A percentile compares a stretch with the other conserved stretches of the same genome.
Conservation (phyloP, 2,888 invertebrate species). For the Philhelius pedissequus region DNA sequence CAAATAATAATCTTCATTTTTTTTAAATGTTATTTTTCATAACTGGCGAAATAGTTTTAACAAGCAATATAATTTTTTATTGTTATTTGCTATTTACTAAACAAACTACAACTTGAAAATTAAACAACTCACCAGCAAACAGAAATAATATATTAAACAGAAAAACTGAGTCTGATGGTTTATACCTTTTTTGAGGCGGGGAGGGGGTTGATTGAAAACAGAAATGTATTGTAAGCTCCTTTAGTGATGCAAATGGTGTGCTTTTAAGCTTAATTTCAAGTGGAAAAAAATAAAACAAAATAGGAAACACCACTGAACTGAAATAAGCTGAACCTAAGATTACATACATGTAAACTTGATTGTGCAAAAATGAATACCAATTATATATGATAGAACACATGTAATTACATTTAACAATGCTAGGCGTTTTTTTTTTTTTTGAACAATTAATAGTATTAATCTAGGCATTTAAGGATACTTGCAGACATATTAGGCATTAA, state of each 20-base stretch:
- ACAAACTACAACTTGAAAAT: background rate
- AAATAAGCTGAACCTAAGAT: background rate
- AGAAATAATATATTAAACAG: background rate
- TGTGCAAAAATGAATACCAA: background rate
- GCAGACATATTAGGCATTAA: no score
- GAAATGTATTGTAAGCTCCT: background rate
- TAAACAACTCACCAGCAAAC: background rate
- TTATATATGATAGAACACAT: background rate
- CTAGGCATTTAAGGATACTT: no score
- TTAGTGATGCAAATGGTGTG: background rate
- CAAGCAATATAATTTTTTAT: background rate
- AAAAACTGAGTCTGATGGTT: background rate
- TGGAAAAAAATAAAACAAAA: background rate
- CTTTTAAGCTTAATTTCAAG: background rate
- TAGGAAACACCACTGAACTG: background rate
- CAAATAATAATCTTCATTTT: no score
- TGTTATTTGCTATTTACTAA: background rate
- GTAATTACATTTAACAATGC: no score
- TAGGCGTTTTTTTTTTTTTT: no score
- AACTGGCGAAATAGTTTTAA: no score
- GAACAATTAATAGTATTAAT: no score
- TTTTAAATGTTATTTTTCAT: no score
- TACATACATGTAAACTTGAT: background rate
- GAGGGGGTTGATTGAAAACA: background rate
- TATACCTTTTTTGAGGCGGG: background rate